Percentiles rank a stretch among this genome's conserved stretches.
Conservation (phyloP, 2,797 vertebrate species). For the Spondyliosoma cantharus region DNA sequence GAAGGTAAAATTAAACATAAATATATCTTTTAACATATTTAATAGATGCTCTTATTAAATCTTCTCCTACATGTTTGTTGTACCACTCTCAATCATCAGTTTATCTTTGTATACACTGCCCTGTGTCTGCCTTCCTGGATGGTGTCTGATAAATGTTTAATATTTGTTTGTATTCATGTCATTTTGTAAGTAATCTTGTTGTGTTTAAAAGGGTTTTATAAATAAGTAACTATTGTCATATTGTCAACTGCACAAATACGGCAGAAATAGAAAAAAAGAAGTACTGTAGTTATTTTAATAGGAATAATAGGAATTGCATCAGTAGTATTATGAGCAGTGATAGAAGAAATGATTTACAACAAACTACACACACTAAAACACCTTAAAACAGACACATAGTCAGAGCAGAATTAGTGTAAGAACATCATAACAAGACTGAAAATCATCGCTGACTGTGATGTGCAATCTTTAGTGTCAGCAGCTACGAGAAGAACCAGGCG, state of each 20-base stretch:
- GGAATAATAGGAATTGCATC: background rate
- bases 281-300: background rate
- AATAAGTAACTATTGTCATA: background rate
- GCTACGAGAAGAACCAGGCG: slow-evolving; percentile 91
- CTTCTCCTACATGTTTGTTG: background rate
- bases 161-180: background rate
- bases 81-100: background rate
- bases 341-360: background rate
- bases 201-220: background rate
- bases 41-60: background rate
- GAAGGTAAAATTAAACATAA: slow-evolving; percentile 84
- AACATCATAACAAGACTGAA: background rate
- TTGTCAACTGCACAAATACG: background rate
- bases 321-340: background rate
- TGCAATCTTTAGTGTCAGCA: slow-evolving; percentile 87
- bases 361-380: background rate
- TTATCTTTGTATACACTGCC: background rate
- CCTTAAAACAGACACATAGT: background rate
- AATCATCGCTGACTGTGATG: slow-evolving; percentile 2
- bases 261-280: background rate
- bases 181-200: background rate
- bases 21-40: background rate
- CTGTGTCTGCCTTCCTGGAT: background rate
- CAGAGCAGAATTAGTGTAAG: background rate
- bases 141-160: background rate